Evolutionary conservation across 2,888 invertebrate genomes (phyloP).

Genomic region (Apocheima hispidaria): DNA sequence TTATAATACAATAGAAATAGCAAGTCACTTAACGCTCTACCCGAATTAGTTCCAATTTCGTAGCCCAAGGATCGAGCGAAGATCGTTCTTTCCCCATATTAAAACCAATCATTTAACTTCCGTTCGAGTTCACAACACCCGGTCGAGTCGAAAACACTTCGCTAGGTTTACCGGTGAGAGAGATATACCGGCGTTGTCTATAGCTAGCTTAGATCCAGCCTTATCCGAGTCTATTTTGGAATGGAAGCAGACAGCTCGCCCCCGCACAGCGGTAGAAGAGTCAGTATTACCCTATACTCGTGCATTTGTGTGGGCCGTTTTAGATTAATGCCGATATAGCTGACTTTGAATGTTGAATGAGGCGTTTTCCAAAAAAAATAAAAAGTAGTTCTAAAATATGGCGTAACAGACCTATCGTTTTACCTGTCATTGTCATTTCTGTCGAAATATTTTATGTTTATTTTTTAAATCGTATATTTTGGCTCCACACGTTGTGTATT

Average conservation of each 20-base stretch:
- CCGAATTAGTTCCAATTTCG: slow-evolving; percentile 8
- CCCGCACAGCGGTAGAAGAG: background rate
- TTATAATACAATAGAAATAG: background rate
- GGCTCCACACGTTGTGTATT: too few species aligned
- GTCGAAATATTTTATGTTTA: too few species aligned
- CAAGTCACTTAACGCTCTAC: slow-evolving; percentile 10
- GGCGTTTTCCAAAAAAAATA: too few species aligned
- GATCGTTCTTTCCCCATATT: slow-evolving; percentile 10
- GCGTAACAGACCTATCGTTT: too few species aligned
- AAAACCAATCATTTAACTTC: slow-evolving; percentile 25
- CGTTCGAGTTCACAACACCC: slow-evolving; percentile 15
- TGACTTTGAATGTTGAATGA: slow-evolving; percentile 18
- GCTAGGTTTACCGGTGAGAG: background rate
- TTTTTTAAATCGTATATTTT: too few species aligned
- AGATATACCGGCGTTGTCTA: slow-evolving; percentile 10
- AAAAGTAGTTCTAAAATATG: too few species aligned
- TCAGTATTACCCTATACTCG: slow-evolving; percentile 26
- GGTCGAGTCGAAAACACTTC: slow-evolving; percentile 15
- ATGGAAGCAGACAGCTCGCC: slow-evolving; percentile 52
- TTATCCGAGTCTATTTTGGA: slow-evolving; percentile 66
- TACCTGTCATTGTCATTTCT: too few species aligned
- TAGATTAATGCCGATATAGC: slow-evolving; percentile 54
- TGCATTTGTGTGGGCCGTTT: slow-evolving; percentile 63
- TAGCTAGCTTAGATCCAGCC: slow-evolving; percentile 59
- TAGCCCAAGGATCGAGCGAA: slow-evolving; percentile 3